Base-by-base conservation (phyloP, 2,888 invertebrate genomes). In the Acleris literana region DNA sequence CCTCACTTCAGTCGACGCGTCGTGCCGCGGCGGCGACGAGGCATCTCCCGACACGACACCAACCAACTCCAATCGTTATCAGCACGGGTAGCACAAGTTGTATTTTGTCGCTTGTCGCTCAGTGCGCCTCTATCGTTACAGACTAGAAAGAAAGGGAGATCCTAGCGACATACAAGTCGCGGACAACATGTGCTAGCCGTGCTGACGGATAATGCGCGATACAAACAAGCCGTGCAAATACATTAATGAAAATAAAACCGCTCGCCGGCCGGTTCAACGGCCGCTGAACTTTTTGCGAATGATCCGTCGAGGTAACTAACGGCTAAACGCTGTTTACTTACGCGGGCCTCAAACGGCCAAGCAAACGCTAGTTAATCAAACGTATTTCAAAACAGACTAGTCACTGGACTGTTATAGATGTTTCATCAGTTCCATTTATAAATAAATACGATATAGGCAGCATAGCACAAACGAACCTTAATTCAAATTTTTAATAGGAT, bases 201-300 rank as follows among this genome's bases (percentile, higher is more conserved):
- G n/a, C 87, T 84, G 69, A 57, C 69, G 70, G 63, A 68, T 64
- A 56, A 52, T 29, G 71, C 73, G 72, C 74, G 81, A 81, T 80
- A 84, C 76, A 74, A 60, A 55, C 60, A 64, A 57, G 73, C 69
- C 63, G 75, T 73, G 77, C 80, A 76, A 80, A 77, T 73, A 75
- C 68, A 74, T 74, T 78, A 78, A 79, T 79, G 78, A 76, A 82
- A 81, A 81, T 75, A 79, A 80, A 80, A 77, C 77, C 73, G 78
- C 77, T 82, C 79, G 77, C 69, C 68, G 71, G 64, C 74, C 74
- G 77, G 87, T 84, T 78, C 85, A 86, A 84, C 78, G 86, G 76
- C 84, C 86, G 81, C 80, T 80, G 80, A 79, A 81, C 80, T 85
- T 84, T 85, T 84, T 81, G 83, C 82, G 77, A 81, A 83, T 78